Base-by-base conservation (phyloP, 2,888 invertebrate species). In the Brachycybe producta region DNA sequence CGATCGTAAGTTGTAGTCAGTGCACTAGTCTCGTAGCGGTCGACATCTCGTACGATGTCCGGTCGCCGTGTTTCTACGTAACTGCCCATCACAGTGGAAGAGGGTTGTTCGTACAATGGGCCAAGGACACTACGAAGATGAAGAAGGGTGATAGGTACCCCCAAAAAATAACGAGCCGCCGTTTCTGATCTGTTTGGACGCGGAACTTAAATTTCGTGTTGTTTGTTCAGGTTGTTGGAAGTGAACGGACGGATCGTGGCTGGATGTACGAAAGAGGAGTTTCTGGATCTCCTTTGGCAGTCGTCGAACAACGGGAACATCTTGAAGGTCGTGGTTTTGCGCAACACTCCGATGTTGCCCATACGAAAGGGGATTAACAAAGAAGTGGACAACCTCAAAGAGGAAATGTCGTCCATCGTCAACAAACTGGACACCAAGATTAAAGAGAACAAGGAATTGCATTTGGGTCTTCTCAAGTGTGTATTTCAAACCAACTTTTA, bases 181-280 rank as follows among this genome's bases (percentile, higher is more conserved):
- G n/a, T n/a, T n/a, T n/a, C n/a, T n/a, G n/a, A n/a, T n/a, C n/a
- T n/a, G 7, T 15, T 30, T 8, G n/a, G 32, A 30, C n/a, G 32
- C 32, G 32, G n/a, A 30, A 8, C 8, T n/a, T 30, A 30, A 30
- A 8, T 30, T 30, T 30, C 24, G 36, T 42, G n/a, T 61, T 2
- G 40, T 11, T 47, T 52, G 55, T 53, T 2, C 70, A 84, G 83
- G 60, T 69, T 87, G 59, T 67, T 87, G 55, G 87, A 87, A 69
- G 79, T 86, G 46, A 86, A 86, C 65, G 86, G 86, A 27, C 80
- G 80, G 59, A 67, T 80, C 35, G 77, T 83, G 44, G 68, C 82
- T 51, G 76, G 76, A 50, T 43, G 49, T 11, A 38, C 40, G 3
- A 39, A 54, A 45, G 57, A 56, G 40, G 52, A 52, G 27, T 54